Evolutionary conservation across 2,113 vertebrate genomes (phyloP), one percentile per base, ranked within the genome.

Genomic region (Osmerus eperlanus): DNA sequence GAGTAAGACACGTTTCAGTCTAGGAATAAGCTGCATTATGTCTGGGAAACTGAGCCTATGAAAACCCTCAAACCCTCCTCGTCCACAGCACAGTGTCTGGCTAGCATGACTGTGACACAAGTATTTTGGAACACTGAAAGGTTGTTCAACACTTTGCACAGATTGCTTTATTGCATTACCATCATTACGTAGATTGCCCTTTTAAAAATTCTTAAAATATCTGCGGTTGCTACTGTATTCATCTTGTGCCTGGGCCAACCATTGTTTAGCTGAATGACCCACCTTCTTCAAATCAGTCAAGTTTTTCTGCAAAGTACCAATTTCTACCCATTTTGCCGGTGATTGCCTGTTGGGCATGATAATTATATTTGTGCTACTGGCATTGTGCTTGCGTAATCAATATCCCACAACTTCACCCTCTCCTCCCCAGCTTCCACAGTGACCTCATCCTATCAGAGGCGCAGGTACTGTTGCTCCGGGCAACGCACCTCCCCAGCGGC

Each of bases 381-480:
- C 7, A 47, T 47, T 47, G 41, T 47, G 41, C 41, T 47, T 47
- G 9, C 41, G 41, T 47, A 9, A 62, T 29, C 23, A 19, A 12
- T 18, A 47, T n/a, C 8, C 64, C 64, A 36, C 8, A 47, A 47
- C 13, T 66, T 62, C 25, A 68, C 36, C 23, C 58, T 58, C 3
- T 68, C 60, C 29, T 15, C 32, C 67, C 3, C 83, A 98, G 96
- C 78, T 95, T 96, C 91, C 89, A 90, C 67, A 84, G 87, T 2
- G 83, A 90, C 0, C 77, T 99, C 71, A 91, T 88, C 75, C 81
- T 99, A 52, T 93, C 94, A 0, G 73, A 92, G 6, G 89, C 92
- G 61, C 95, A 96, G 80, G 62, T 85, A 52, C 72, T 93, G 70
- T 78, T 82, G 2, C 84, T 98, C 65, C 92, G 84, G 87, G 84